Evolutionary conservation across 2,888 invertebrate genomes (phyloP).

Genomic region (Antitype chi): DNA sequence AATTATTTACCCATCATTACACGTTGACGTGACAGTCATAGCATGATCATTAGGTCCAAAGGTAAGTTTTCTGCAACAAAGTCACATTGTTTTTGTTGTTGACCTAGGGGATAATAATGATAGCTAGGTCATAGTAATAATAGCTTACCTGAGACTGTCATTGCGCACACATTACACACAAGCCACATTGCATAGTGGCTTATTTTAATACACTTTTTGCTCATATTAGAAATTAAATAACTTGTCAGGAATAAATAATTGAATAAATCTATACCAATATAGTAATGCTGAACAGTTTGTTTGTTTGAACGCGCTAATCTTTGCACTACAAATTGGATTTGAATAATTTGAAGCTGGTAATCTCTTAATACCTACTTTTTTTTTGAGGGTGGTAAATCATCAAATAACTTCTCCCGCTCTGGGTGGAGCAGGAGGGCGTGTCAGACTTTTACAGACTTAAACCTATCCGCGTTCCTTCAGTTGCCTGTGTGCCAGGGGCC

Average conservation of each 20-base stretch:
- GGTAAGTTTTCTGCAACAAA: not conserved
- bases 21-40: not conserved
- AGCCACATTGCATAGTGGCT: not conserved
- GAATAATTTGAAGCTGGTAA: not conserved
- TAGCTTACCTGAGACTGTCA: not conserved
- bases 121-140: constrained; percentile 24
- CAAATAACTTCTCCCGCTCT: too few species aligned
- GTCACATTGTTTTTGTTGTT: constrained; percentile 14
- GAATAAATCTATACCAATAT: not conserved
- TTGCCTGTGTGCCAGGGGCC: too few species aligned
- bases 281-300: not conserved
- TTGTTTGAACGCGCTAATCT: not conserved
- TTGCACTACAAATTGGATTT: not conserved
- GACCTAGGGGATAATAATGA: constrained; percentile 22
- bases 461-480: too few species aligned
- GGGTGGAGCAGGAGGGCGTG: too few species aligned
- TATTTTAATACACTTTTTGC: not conserved
- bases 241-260: not conserved
- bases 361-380: too few species aligned
- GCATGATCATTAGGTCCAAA: not conserved
- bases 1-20: not conserved
- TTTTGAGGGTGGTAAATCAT: too few species aligned
- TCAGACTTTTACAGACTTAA: too few species aligned
- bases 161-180: not conserved
- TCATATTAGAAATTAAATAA: not conserved